Evolutionary conservation across 2,113 vertebrate genomes (phyloP), one percentile per base, ranked within the genome.

Genomic region (Oceanodroma tethys): DNA sequence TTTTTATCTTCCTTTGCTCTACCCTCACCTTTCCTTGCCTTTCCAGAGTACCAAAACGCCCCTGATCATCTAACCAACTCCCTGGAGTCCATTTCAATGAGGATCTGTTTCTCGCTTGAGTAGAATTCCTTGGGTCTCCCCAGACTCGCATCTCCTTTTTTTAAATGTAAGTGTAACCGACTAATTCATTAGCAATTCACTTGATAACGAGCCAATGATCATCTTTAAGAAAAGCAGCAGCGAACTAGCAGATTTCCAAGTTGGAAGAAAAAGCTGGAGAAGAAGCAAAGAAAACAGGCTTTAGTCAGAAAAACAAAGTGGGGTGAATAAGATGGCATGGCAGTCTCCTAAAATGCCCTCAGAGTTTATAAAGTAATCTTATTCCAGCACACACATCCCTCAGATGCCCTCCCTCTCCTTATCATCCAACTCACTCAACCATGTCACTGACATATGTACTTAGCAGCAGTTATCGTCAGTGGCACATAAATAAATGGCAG

Each of bases 401-500:
- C 48, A 23, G 72, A 93, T 95, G 74, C 91, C 91, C 85, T 91
- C 83, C 43, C 21, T 74, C 68, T 48, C 92, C 95, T 95, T 91
- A 93, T 97, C 97, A 89, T 60, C 80, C 80, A n/a, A 62, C 72
- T 96, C 94, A 74, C 81, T 95, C 94, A 95, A 40, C 55, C 89
- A 60, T 90, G 93, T 86, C 91, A 78, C 95, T 79, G 87, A 97
- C 95, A 96, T 82, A 86, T 94, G 96, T 97, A 97, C 94, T 97
- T 95, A 97, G 95, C 96, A 82, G 94, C 95, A 55, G 91, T 97
- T 97, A 95, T 84, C 82, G 9, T 78, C 80, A 45, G 87, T 53
- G 83, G 95, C 94, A 95, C 93, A 88, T 70, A 66, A 95, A 97
- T 93, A 96, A 97, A 92, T 91, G 96, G 96, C 96, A 96, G 93